Evolutionary conservation across 2,113 vertebrate species (phyloP).

Genomic region (Phrynosoma platyrhinos): DNA sequence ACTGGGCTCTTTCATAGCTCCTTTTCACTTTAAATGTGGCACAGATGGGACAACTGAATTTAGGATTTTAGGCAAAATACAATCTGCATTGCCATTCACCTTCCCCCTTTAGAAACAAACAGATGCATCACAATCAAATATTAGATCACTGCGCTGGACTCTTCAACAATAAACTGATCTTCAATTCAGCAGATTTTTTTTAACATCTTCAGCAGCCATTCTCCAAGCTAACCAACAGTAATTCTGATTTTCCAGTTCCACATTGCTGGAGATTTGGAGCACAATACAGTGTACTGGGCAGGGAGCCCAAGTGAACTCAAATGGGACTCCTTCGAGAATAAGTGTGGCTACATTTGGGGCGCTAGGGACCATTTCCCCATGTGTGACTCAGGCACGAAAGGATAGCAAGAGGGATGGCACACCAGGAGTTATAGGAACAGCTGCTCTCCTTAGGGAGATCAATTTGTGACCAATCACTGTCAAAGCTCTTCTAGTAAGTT

Average conservation of each 20-base stretch:
- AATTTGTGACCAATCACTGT: background rate
- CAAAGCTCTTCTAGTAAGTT: constrained; percentile 43
- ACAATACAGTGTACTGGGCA: background rate
- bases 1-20: background rate
- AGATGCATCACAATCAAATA: rapidly evolving
- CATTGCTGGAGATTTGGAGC: background rate
- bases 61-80: background rate
- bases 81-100: background rate
- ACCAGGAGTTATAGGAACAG: constrained; percentile 33
- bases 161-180: background rate
- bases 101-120: background rate
- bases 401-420: constrained; percentile 3
- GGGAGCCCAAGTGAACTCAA: background rate
- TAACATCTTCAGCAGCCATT: background rate
- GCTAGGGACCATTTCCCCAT: background rate
- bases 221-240: rapidly evolving
- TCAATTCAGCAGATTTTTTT: rapidly evolving
- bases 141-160: rapidly evolving
- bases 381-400: constrained; percentile 28
- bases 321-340: background rate
- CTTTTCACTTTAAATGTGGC: background rate
- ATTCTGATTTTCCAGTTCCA: rapidly evolving
- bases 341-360: too few relatives aligned
- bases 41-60: background rate
- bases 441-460: constrained; percentile 34